Evolutionary conservation across 2,888 invertebrate species (phyloP).

Genomic region (Monopis laevigella): DNA sequence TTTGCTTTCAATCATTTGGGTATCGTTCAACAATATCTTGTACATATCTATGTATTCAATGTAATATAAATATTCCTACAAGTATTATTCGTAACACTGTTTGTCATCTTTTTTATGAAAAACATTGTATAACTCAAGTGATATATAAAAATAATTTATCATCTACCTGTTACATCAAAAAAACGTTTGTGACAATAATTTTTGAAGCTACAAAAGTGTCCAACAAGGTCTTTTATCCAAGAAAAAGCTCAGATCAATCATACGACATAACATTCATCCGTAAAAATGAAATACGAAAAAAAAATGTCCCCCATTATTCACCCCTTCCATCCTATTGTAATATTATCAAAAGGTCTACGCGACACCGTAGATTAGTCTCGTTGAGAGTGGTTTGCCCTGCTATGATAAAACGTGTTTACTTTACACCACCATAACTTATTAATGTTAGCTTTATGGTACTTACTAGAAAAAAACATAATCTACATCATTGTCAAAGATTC

Average conservation of each 20-base stretch:
- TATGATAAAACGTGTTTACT: conserved; percentile 3
- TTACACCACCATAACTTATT: too few species aligned
- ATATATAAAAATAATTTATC: background rate
- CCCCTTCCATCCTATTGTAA: conserved; percentile 52
- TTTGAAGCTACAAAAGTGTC: conserved; percentile 11
- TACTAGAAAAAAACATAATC: too few species aligned
- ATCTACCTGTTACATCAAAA: conserved; percentile 4
- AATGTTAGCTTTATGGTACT: too few species aligned
- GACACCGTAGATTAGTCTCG: conserved; percentile 48
- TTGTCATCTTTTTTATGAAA: too few species aligned
- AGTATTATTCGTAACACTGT: too few species aligned
- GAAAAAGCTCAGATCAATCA: conserved; percentile 42
- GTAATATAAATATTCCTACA: too few species aligned
- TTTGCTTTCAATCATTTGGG: too few species aligned
- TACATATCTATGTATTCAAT: too few species aligned
- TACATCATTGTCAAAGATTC: too few species aligned
- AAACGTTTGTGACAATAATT: conserved; percentile 2
- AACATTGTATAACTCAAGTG: background rate
- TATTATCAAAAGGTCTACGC: conserved; percentile 27
- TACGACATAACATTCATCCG: conserved; percentile 26
- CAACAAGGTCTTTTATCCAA: conserved; percentile 13
- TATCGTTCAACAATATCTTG: too few species aligned
- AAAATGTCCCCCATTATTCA: conserved; percentile 40
- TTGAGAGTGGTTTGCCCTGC: conserved; percentile 23
- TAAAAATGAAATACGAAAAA: conserved; percentile 10